phyloP scores from a whole-genome alignment of 1,140 invertebrate species.

The Saccostrea echinata region DNA sequence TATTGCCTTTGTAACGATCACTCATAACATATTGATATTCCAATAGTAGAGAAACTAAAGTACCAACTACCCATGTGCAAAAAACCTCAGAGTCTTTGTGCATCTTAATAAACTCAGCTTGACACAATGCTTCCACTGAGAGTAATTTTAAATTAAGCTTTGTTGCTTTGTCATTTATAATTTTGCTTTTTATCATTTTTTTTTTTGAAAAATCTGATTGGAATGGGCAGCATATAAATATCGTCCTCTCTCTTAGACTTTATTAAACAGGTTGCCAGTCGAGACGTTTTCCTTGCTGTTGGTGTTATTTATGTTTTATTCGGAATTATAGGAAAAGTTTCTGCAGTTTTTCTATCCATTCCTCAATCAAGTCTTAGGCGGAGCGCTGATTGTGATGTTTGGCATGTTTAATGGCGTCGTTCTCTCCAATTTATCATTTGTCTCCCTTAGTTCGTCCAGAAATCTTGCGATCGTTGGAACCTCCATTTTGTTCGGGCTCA shows the following conservation, averaged over 20 bases:
- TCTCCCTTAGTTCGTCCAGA: conserved; percentile 88
- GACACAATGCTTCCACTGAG: too few species aligned
- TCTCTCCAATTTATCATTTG: conserved; percentile 91
- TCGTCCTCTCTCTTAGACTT: too few species aligned
- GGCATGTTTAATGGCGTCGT: conserved; percentile 80
- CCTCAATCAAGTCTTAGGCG: conserved; percentile 92
- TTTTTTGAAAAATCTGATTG: too few species aligned
- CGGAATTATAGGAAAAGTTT: conserved; percentile 85
- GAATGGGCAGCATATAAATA: too few species aligned
- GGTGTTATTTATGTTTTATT: conserved; percentile 89
- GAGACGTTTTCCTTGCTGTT: conserved; percentile 90
- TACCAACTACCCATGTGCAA: background rate
- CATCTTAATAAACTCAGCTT: background rate
- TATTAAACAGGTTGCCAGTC: conserved; percentile 87
- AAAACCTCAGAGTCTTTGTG: background rate
- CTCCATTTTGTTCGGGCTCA: conserved; percentile 90
- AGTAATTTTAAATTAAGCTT: too few species aligned
- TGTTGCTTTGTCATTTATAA: too few species aligned
- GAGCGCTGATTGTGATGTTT: conserved; percentile 93
- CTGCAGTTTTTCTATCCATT: conserved; percentile 93
- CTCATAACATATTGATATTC: too few species aligned
- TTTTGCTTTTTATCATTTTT: too few species aligned
- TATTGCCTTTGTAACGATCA: background rate
- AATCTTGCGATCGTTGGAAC: conserved; percentile 94
- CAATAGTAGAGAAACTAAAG: too few species aligned